Evolutionary conservation across 2,113 vertebrate genomes (phyloP).

Genomic region (Chloebia gouldiae): DNA sequence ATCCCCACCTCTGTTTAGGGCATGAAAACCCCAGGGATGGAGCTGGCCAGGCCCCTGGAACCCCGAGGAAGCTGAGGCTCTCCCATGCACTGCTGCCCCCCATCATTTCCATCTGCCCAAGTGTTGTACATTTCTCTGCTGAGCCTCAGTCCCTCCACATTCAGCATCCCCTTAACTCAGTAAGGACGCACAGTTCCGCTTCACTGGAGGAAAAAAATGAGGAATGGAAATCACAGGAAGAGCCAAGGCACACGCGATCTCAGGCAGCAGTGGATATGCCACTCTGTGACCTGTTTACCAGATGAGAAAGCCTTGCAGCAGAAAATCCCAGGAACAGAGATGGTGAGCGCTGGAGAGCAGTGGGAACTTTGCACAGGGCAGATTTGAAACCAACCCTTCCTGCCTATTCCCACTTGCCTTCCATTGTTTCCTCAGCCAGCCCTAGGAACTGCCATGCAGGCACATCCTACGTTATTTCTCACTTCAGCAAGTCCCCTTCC

Average conservation of each 20-base stretch:
- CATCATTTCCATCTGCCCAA: neutral
- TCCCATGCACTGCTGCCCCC: rapidly evolving
- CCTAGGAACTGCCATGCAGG: neutral
- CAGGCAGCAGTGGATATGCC: neutral
- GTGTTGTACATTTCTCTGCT: neutral
- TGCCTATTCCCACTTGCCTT: conserved; percentile 20
- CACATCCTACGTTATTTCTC: conserved; percentile 37
- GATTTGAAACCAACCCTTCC: conserved; percentile 3
- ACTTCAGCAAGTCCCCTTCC: conserved; percentile 49
- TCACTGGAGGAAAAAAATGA: neutral
- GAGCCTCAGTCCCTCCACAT: neutral
- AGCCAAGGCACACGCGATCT: neutral
- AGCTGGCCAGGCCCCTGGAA: neutral
- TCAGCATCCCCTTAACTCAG: neutral
- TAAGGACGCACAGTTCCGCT: neutral
- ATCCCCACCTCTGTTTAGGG: neutral
- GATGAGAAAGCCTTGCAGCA: neutral
- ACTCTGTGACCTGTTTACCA: neutral
- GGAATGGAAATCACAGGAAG: neutral
- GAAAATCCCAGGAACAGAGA: neutral
- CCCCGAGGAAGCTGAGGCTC: neutral
- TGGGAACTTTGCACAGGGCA: neutral
- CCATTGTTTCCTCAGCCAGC: conserved; percentile 41
- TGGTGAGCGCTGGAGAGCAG: neutral
- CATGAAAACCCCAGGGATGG: neutral